These are phyloP conservation scores for Trichacis sp. DNA, from an alignment of 2,888 invertebrate species.

Conservation along the genomic window DNA sequence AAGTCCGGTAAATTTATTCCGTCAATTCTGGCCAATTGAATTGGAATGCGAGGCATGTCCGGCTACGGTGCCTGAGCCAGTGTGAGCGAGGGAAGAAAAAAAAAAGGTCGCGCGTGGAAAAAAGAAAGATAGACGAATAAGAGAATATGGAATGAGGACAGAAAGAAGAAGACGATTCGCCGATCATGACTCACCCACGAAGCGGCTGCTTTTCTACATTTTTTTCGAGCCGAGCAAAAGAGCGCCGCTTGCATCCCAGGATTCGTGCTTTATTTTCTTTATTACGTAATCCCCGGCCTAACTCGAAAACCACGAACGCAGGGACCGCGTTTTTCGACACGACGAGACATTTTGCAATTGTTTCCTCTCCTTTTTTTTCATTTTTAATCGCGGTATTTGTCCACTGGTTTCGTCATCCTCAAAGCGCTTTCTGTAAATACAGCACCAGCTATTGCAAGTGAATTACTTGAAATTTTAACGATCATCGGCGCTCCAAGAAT, in stretches of 20 bases:
- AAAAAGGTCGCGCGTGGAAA: constrained; percentile 16
- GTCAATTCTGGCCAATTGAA: constrained; percentile 56
- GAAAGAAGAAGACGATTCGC: constrained; percentile 30
- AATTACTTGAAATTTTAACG: constrained; percentile 52
- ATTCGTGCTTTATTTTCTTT: constrained; percentile 15
- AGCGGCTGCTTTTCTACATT: constrained; percentile 24
- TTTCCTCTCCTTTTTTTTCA: no score
- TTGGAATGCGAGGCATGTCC: constrained; percentile 56
- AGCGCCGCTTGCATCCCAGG: constrained; percentile 10
- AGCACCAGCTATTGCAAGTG: constrained; percentile 46
- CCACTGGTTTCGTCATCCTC: constrained; percentile 53
- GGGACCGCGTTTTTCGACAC: neutral
- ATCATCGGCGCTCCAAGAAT: constrained; percentile 57
- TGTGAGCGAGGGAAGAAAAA: constrained; percentile 8
- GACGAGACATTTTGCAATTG: no score
- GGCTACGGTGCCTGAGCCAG: constrained; percentile 36
- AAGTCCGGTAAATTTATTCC: constrained; percentile 46
- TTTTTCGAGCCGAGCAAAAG: neutral
- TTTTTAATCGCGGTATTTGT: no score
- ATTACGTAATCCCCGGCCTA: constrained; percentile 12
- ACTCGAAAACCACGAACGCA: no score
- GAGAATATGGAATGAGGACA: constrained; percentile 33
- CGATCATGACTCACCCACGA: constrained; percentile 42
- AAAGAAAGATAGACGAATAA: constrained; percentile 35
- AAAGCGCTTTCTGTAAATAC: constrained; percentile 46